A percentile compares a stretch with the other conserved stretches of the same genome.
Evolutionary conservation across 1,140 invertebrate species (phyloP).

Genomic region (Andricus grossulariae): DNA sequence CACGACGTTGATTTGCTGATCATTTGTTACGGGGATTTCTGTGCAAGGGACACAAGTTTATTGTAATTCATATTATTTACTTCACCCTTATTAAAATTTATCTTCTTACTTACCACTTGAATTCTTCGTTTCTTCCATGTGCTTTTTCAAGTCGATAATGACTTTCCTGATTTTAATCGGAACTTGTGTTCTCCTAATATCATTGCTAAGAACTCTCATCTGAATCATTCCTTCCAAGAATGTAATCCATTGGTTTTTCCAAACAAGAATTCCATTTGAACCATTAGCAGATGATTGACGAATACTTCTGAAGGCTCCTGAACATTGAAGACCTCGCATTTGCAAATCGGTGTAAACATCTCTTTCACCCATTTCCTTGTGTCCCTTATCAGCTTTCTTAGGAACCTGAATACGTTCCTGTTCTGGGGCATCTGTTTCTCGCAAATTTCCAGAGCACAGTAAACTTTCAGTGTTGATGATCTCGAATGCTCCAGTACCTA

Average conservation of each 20-base stretch:
- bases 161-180: slow-evolving; percentile 88
- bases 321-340: slow-evolving; percentile 92
- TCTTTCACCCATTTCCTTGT: slow-evolving; percentile 74
- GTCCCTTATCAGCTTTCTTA: background rate
- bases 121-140: slow-evolving; percentile 68
- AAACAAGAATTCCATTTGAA: slow-evolving; percentile 74
- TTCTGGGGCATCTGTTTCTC: slow-evolving; percentile 58
- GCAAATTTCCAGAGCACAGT: slow-evolving; percentile 84
- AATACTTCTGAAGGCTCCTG: slow-evolving; percentile 83
- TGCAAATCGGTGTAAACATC: slow-evolving; percentile 94
- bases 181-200: slow-evolving; percentile 83
- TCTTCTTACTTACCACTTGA: slow-evolving; percentile 25
- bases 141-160: slow-evolving; percentile 83
- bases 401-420: slow-evolving; percentile 20
- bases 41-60: background rate
- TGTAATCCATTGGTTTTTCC: slow-evolving; percentile 89
- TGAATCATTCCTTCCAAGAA: slow-evolving; percentile 94
- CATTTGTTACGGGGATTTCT: slow-evolving; percentile 70
- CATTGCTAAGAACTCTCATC: slow-evolving; percentile 84
- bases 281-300: slow-evolving; percentile 74
- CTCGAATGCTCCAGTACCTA: slow-evolving; percentile 53
- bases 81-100: background rate
- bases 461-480: slow-evolving; percentile 85
- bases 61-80: background rate
- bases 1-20: slow-evolving; percentile 69